Evolutionary conservation across 2,888 invertebrate species (phyloP).

Genomic region (Ophioninae sp.): DNA sequence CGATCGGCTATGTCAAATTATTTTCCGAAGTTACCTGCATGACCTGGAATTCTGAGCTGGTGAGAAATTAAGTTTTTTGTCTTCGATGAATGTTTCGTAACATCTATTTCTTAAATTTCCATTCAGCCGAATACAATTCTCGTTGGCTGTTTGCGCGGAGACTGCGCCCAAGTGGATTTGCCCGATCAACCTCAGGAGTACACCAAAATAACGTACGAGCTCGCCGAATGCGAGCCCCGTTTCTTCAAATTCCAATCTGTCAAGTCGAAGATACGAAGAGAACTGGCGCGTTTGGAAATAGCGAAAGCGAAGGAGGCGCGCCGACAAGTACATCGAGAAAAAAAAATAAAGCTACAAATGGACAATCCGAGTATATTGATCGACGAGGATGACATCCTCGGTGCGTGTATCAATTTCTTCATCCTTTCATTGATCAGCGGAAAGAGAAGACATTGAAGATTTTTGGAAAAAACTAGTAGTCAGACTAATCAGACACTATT

Average conservation of each 20-base stretch:
- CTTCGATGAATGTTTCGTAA: neutral
- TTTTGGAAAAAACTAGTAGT: too few relatives aligned
- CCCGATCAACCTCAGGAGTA: constrained; percentile 80
- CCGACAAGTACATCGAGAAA: constrained; percentile 82
- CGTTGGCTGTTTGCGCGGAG: constrained; percentile 83
- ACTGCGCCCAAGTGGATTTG: constrained; percentile 83
- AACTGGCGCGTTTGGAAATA: constrained; percentile 84
- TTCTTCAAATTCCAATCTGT: constrained; percentile 83
- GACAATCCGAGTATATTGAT: constrained; percentile 85
- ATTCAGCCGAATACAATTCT: constrained; percentile 80
- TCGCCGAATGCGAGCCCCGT: constrained; percentile 77
- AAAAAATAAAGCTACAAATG: constrained; percentile 83
- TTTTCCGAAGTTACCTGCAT: constrained; percentile 85
- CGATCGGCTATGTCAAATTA: constrained; percentile 87
- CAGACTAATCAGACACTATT: too few relatives aligned
- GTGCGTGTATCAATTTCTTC: constrained; percentile 77
- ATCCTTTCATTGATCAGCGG: neutral
- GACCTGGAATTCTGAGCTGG: constrained; percentile 85
- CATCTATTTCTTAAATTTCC: neutral
- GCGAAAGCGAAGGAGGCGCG: constrained; percentile 83
- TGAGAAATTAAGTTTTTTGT: constrained; percentile 72
- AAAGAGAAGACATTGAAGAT: neutral
- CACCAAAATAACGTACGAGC: constrained; percentile 80
- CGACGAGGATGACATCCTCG: constrained; percentile 84
- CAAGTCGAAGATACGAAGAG: constrained; percentile 84